Evolutionary conservation across 2,113 vertebrate genomes (phyloP).

Genomic region (Aleadryas rufinucha): DNA sequence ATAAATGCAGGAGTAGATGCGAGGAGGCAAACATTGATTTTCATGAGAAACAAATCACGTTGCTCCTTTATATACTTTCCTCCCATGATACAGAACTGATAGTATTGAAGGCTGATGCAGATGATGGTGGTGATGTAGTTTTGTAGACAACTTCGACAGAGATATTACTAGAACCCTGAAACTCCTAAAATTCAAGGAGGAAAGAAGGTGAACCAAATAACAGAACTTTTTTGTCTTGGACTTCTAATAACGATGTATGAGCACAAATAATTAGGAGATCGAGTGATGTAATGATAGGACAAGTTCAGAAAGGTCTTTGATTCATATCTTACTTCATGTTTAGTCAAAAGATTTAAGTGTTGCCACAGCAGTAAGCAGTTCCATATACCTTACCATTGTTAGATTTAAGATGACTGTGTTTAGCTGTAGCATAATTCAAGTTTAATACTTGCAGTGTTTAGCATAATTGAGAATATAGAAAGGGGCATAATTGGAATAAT

Average conservation of each 20-base stretch:
- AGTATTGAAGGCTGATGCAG: background rate
- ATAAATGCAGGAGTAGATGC: background rate
- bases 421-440: background rate
- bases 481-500: background rate
- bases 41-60: background rate
- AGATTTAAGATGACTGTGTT: background rate
- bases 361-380: background rate
- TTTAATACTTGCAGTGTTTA: background rate
- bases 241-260: background rate
- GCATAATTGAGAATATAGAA: background rate
- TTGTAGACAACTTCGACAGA: background rate
- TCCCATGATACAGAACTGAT: background rate
- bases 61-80: background rate
- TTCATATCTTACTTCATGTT: background rate
- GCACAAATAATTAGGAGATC: background rate
- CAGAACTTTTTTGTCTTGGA: background rate
- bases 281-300: background rate
- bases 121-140: background rate
- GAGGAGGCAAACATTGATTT: background rate
- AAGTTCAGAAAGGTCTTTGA: background rate
- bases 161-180: background rate
- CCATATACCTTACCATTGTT: background rate
- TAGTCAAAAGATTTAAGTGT: background rate
- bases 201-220: background rate
- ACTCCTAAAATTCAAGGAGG: background rate